Percentiles rank a stretch among this genome's conserved stretches.
These are phyloP conservation scores for Cybosia mesomella DNA, from an alignment of 2,888 invertebrate species.

Conservation along the genomic window DNA sequence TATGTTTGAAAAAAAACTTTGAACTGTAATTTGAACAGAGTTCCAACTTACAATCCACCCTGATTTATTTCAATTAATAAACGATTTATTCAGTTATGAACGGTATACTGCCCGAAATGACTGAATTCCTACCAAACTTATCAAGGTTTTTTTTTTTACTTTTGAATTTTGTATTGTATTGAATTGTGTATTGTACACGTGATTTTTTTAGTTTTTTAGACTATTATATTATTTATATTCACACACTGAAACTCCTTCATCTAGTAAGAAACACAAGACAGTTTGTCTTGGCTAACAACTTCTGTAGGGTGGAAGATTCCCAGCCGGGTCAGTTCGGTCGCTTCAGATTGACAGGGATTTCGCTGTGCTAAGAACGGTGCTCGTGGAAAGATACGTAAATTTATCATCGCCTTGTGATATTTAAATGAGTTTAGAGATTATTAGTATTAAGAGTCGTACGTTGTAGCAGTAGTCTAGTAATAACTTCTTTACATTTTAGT, in stretches of 20 bases:
- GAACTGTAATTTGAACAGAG: too few species aligned
- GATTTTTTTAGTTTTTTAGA: neutral
- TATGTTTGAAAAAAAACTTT: too few species aligned
- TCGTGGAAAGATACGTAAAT: constrained; percentile 14
- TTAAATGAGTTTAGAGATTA: constrained; percentile 6
- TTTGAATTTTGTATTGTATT: too few species aligned
- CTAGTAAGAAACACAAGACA: neutral
- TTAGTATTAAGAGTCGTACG: neutral
- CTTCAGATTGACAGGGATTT: constrained; percentile 2
- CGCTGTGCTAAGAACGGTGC: neutral
- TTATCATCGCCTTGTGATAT: constrained; percentile 5
- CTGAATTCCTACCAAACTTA: too few species aligned
- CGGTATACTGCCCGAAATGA: too few species aligned
- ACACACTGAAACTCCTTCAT: neutral
- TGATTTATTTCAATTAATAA: too few species aligned
- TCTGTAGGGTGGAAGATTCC: neutral
- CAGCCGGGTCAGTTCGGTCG: neutral
- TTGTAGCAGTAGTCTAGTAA: neutral
- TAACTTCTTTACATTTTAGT: constrained; percentile 26
- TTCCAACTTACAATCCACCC: too few species aligned
- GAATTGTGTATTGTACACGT: too few species aligned
- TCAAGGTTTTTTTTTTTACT: too few species aligned
- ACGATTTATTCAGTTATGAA: too few species aligned
- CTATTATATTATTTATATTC: neutral
- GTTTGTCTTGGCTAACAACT: neutral